A percentile compares a stretch with the other conserved stretches of the same genome.
phyloP scores from a whole-genome alignment of 2,797 vertebrate genomes.

The Distichodus sexfasciatus region DNA sequence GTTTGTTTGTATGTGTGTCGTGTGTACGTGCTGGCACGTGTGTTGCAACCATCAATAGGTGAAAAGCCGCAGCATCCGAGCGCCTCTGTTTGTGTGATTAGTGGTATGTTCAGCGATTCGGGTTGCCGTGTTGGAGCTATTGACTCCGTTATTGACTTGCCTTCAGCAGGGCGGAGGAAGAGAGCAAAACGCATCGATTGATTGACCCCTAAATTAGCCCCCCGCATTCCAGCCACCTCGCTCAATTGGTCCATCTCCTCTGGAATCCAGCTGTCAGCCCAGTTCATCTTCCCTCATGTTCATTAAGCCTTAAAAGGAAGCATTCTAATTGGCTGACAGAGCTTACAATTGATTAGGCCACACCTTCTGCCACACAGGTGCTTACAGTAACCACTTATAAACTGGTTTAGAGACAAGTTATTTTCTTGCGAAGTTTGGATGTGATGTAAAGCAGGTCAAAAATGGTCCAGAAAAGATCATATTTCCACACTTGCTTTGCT shows the following conservation, averaged over 20 bases:
- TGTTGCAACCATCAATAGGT: conserved; percentile 83
- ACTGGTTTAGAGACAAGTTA: too few relatives aligned
- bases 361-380: too few relatives aligned
- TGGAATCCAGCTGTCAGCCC: conserved; percentile 30
- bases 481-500: too few relatives aligned
- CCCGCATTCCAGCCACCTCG: conserved; percentile 33
- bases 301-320: not conserved
- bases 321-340: conserved; percentile 11
- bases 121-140: conserved; percentile 74
- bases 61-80: conserved; percentile 86
- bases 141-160: conserved; percentile 82
- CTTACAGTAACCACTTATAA: too few relatives aligned
- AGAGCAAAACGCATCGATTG: conserved; percentile 80
- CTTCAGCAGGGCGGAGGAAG: conserved; percentile 73
- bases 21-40: conserved; percentile 21
- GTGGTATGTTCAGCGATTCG: conserved; percentile 91
- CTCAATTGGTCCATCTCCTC: conserved; percentile 28
- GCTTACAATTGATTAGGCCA: too few relatives aligned
- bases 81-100: conserved; percentile 90
- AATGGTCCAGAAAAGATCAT: too few relatives aligned
- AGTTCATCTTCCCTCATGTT: conserved; percentile 13
- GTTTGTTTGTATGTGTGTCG: conserved; percentile 26
- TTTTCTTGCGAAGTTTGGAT: too few relatives aligned
- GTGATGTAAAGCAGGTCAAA: too few relatives aligned
- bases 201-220: conserved; percentile 82